Evolutionary conservation across 2,797 vertebrate genomes (phyloP), one percentile per base, ranked within the genome.

Genomic region (Discoglossus pictus): DNA sequence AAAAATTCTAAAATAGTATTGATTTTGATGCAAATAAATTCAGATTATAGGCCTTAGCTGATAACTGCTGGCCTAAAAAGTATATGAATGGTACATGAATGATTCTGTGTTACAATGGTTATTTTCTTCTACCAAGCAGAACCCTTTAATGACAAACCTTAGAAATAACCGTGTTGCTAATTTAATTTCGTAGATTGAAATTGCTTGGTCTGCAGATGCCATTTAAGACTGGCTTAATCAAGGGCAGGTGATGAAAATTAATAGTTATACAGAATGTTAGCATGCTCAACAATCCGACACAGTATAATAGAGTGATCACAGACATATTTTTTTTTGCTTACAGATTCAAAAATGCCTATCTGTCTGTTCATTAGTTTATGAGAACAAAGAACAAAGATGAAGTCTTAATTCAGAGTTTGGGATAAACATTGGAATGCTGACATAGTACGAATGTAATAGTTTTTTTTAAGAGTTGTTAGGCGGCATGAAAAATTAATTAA

Each of bases 121-220:
- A 83, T 78, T 82, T 88, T 53, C 7, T 88, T 86, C 86, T 88
- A 81, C 83, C 76, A 83, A 89, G 83, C 87, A 82, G 86, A 85
- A 70, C 79, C 78, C 84, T 86, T 83, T 87, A 86, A 87, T 88
- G 86, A 84, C 80, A 86, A 86, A 88, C 15, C 74, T 82, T 82
- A 83, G 85, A 88, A 86, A 89, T 86, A 89, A 90, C 87, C 85
- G 86, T 86, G 83, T 85, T 68, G 79, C 87, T 93, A 91, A 92
- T 92, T 91, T 88, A 91, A 91, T 92, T 90, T 91, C 89, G 83
- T 82, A 72, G 78, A 81, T 82, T 85, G 86, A 82, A 82, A 83
- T 87, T 86, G 84, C 83, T 81, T 71, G 79, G 86, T 80, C 82
- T 76, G 76, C 82, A 83, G 84, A 88, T 83, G 80, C 83, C 78